phyloP scores from a whole-genome alignment of 2,797 vertebrate genomes.

The Channa striata region DNA sequence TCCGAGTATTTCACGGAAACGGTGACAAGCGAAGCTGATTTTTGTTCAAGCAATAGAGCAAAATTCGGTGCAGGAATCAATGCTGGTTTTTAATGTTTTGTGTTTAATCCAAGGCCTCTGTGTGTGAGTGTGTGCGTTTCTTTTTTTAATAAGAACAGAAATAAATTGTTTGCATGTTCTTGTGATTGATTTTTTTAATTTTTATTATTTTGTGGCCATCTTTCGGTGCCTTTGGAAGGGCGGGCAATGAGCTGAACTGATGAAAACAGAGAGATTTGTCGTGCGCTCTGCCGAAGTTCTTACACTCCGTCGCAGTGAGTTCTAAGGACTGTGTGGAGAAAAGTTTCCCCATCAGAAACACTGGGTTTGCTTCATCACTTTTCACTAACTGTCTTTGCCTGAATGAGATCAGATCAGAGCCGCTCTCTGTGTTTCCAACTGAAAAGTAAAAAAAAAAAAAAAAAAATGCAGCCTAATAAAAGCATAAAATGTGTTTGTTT shows the following conservation, averaged over 20 bases:
- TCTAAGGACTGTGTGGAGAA: too few relatives aligned
- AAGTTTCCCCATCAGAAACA: too few relatives aligned
- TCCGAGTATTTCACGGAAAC: not conserved
- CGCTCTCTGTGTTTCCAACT: conserved; percentile 8
- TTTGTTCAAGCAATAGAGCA: not conserved
- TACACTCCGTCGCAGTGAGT: too few relatives aligned
- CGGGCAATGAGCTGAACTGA: not conserved
- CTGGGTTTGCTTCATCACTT: not conserved
- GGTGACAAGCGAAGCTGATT: not conserved
- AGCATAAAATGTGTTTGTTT: not conserved
- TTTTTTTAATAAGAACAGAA: not conserved
- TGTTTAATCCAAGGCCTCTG: conserved; percentile 18
- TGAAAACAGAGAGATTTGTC: not conserved
- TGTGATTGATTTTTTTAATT: not conserved
- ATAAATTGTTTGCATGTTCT: not conserved
- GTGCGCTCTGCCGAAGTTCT: conserved; percentile 24
- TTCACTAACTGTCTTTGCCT: conserved; percentile 1
- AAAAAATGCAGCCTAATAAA: not conserved
- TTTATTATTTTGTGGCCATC: not conserved
- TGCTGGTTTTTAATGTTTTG: not conserved
- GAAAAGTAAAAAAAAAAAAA: too few relatives aligned
- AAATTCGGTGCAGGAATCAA: not conserved
- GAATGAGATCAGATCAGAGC: not conserved
- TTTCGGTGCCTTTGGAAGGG: not conserved
- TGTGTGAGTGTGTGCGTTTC: not conserved